phyloP scores from a whole-genome alignment of 1,140 invertebrate species.

The Elymnias hypermnestra region DNA sequence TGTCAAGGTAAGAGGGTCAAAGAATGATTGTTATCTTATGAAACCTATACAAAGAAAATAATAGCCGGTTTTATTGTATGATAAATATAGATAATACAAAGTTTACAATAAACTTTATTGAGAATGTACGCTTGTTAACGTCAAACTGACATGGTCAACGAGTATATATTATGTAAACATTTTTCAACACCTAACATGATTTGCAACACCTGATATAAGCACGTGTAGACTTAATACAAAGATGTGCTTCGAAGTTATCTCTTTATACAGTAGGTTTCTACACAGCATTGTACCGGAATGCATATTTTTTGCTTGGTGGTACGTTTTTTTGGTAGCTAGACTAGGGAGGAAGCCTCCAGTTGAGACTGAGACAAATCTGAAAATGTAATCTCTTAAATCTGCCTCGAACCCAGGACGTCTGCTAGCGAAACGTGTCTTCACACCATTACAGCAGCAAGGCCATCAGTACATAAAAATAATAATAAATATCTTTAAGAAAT shows the following conservation, averaged over 20 bases:
- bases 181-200: slow-evolving; percentile 21
- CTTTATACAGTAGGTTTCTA: background rate
- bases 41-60: slow-evolving; percentile 4
- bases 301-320: no score
- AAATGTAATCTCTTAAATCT: no score
- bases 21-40: slow-evolving; percentile 2
- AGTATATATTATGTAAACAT: slow-evolving; percentile 15
- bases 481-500: no score
- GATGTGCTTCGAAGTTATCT: no score
- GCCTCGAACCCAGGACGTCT: no score
- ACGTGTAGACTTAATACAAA: slow-evolving; percentile 1
- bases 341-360: no score
- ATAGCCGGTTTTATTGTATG: background rate
- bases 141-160: slow-evolving; percentile 17
- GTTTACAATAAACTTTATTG: slow-evolving; percentile 7
- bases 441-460: no score
- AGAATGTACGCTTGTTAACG: slow-evolving; percentile 6
- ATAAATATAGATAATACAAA: slow-evolving; percentile 4
- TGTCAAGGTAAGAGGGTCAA: slow-evolving; percentile 2
- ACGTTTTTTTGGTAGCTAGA: no score
- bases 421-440: no score
- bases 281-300: no score
- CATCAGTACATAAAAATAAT: no score
- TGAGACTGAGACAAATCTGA: no score
- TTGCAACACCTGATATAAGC: slow-evolving; percentile 10